These are phyloP conservation scores for Alviniconcha marisindica DNA, from an alignment of 1,140 invertebrate species.

Conservation along the genomic window DNA sequence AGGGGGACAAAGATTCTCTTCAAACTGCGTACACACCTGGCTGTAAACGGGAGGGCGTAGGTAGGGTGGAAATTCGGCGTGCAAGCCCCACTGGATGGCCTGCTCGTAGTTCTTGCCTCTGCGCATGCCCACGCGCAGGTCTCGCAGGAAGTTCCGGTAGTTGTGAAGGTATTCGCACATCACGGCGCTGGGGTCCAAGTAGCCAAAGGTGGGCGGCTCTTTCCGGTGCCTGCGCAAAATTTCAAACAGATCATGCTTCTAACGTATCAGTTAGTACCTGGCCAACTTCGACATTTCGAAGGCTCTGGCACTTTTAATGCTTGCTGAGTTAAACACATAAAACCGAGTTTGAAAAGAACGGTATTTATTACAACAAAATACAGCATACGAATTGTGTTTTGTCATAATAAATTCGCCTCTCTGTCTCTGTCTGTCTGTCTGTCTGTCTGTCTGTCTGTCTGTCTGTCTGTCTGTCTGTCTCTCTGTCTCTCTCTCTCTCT, in stretches of 20 bases:
- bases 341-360: too few relatives aligned
- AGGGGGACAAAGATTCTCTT: too few relatives aligned
- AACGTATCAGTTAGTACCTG: too few relatives aligned
- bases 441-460: too few relatives aligned
- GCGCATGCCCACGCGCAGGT: slow-evolving; percentile 35
- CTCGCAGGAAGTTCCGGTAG: slow-evolving; percentile 36
- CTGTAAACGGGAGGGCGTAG: neutral
- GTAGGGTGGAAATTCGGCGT: neutral
- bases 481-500: slow-evolving; percentile 29
- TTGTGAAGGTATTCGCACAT: slow-evolving; percentile 34
- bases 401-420: too few relatives aligned
- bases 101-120: slow-evolving; percentile 40
- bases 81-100: slow-evolving; percentile 1
- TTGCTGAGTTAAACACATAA: too few relatives aligned
- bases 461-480: slow-evolving; percentile 69
- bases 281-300: too few relatives aligned
- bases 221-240: neutral
- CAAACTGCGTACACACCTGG: neutral
- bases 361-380: too few relatives aligned
- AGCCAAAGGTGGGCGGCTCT: slow-evolving; percentile 31
- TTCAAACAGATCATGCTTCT: too few relatives aligned
- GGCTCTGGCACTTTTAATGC: too few relatives aligned
- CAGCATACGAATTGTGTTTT: too few relatives aligned
- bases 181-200: slow-evolving; percentile 37
- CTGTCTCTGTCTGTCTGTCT: too few relatives aligned